Evolutionary conservation across 2,797 vertebrate genomes (phyloP).

Genomic region (Sparus aurata): DNA sequence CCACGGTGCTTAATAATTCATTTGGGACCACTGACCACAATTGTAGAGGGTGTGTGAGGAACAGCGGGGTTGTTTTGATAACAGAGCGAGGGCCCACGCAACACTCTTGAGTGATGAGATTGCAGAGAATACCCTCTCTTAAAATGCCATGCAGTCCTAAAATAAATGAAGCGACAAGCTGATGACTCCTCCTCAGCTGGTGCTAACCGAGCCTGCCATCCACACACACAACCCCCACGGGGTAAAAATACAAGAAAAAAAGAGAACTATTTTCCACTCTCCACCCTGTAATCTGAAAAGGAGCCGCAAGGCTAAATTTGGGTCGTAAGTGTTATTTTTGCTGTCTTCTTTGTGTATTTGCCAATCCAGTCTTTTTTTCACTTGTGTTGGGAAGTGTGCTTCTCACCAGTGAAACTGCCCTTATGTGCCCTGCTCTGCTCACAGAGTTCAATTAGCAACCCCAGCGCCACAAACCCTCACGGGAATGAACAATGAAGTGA

Average conservation of each 20-base stretch:
- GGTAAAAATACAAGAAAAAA: conserved; percentile 57
- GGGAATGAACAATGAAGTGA: conserved; percentile 56
- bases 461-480: conserved; percentile 23
- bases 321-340: conserved; percentile 79
- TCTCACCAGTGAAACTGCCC: conserved; percentile 54
- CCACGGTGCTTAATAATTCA: not conserved
- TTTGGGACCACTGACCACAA: conserved; percentile 8
- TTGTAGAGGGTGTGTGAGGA: conserved; percentile 9
- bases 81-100: not conserved
- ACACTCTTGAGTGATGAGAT: conserved; percentile 29
- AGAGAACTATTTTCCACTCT: conserved; percentile 52
- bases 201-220: conserved; percentile 50
- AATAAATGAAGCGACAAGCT: conserved; percentile 60
- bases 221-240: conserved; percentile 56
- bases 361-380: conserved; percentile 63
- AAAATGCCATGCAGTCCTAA: conserved; percentile 41
- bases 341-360: conserved; percentile 78
- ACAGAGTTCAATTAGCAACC: conserved; percentile 60
- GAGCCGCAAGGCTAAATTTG: conserved; percentile 79
- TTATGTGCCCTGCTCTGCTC: conserved; percentile 57
- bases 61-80: conserved; percentile 11
- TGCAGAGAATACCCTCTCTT: conserved; percentile 23
- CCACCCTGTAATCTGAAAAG: conserved; percentile 79
- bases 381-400: conserved; percentile 57
- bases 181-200: conserved; percentile 47